These are phyloP conservation scores for Sakesphorus luctuosus DNA, from an alignment of 2,113 vertebrate genomes.

Conservation along the genomic window DNA sequence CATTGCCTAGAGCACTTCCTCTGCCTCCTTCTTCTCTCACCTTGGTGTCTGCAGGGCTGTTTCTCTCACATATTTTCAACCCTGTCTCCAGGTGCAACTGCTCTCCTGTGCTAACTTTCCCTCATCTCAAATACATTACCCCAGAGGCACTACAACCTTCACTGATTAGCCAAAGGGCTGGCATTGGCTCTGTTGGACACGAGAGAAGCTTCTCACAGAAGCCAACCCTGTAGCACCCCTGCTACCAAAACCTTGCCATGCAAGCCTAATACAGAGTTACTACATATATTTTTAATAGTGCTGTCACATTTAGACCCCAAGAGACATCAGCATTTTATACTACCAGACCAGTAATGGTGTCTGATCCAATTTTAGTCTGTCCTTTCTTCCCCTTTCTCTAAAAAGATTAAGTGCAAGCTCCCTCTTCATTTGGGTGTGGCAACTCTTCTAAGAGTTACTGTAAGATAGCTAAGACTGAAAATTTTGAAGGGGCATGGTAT, in stretches of 20 bases:
- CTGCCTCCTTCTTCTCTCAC: not conserved
- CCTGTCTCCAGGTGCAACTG: not conserved
- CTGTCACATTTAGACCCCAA: not conserved
- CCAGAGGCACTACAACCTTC: not conserved
- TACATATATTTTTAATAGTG: not conserved
- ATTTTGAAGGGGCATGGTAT: not conserved
- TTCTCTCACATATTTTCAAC: not conserved
- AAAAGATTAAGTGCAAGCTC: not conserved
- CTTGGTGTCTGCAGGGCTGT: not conserved
- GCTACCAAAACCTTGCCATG: not conserved
- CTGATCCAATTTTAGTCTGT: not conserved
- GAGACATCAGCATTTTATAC: not conserved
- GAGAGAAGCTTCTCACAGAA: not conserved
- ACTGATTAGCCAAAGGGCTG: not conserved
- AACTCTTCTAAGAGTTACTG: not conserved
- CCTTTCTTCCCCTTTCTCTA: not conserved
- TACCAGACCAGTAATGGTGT: not conserved
- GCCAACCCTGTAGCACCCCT: not conserved
- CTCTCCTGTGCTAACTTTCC: not conserved
- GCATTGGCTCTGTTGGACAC: not conserved
- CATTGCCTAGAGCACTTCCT: not conserved
- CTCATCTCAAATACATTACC: not conserved
- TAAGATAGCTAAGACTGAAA: not conserved
- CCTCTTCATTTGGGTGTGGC: not conserved
- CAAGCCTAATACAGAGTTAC: not conserved